These are phyloP conservation scores for Xestia c-nigrum DNA, from an alignment of 2,888 invertebrate species.

Conservation along the genomic window DNA sequence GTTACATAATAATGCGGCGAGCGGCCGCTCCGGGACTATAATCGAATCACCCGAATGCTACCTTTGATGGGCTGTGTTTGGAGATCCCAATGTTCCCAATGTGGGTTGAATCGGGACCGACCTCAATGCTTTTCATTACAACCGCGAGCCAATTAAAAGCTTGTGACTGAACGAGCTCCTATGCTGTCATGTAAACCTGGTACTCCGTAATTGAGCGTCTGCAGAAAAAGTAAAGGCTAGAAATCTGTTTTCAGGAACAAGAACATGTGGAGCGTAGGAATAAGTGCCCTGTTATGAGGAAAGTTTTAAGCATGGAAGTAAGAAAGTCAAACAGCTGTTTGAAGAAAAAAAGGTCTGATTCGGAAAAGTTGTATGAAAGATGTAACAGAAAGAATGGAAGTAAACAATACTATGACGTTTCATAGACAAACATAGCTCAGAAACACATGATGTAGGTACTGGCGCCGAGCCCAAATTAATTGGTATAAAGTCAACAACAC, in stretches of 20 bases:
- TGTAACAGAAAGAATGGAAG: not conserved
- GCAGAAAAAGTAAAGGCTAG: not conserved
- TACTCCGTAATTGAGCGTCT: slow-evolving; percentile 13
- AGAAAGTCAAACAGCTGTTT: not conserved
- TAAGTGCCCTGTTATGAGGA: not conserved
- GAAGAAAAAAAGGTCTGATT: not conserved
- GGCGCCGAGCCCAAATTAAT: slow-evolving; percentile 33
- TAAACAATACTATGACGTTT: slow-evolving; percentile 6
- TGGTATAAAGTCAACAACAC: slow-evolving; percentile 6
- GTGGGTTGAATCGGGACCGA: slow-evolving; percentile 74
- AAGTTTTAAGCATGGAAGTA: not conserved
- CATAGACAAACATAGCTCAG: not conserved
- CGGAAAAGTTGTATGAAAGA: not conserved
- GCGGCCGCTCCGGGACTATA: slow-evolving; percentile 63
- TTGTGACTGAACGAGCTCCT: slow-evolving; percentile 30
- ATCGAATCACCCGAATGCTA: slow-evolving; percentile 55
- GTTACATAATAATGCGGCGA: slow-evolving; percentile 84
- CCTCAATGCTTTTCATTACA: slow-evolving; percentile 77
- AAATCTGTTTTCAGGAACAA: slow-evolving; percentile 1
- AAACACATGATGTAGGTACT: not conserved
- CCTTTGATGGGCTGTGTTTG: slow-evolving; percentile 31
- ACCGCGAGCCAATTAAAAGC: slow-evolving; percentile 62
- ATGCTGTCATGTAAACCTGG: slow-evolving; percentile 26
- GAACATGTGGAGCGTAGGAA: too few species aligned
- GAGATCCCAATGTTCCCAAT: slow-evolving; percentile 59